phyloP scores from a whole-genome alignment of 2,797 vertebrate species.

The Octomys mimax region DNA sequence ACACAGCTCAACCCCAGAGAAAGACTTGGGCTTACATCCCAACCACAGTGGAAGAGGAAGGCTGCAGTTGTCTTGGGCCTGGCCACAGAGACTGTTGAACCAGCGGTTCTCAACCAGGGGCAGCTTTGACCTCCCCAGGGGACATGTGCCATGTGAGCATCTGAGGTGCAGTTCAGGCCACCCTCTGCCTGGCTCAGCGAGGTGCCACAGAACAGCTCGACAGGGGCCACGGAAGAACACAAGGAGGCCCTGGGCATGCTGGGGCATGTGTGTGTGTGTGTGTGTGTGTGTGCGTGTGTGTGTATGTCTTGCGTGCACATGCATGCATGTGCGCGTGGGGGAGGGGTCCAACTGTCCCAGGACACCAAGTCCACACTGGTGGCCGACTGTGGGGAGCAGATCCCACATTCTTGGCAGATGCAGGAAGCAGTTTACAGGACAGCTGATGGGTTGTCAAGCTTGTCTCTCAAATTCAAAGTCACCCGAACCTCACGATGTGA shows the following conservation, averaged over 20 bases:
- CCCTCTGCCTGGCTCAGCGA: background rate
- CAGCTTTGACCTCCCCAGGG: background rate
- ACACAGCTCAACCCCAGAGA: background rate
- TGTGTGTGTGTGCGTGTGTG: too few relatives aligned
- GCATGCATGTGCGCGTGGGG: too few relatives aligned
- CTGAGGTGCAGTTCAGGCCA: background rate
- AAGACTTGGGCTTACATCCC: background rate
- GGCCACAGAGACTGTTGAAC: background rate
- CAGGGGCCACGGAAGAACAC: background rate
- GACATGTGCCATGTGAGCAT: background rate
- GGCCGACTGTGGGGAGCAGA: background rate
- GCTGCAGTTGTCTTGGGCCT: background rate
- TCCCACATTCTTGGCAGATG: background rate
- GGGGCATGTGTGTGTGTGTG: background rate
- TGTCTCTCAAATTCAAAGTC: background rate
- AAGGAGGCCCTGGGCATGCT: background rate
- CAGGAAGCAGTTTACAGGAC: background rate
- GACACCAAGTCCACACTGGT: background rate
- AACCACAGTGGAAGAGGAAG: background rate
- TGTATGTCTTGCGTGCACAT: rapidly evolving
- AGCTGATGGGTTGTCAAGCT: background rate
- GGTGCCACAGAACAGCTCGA: background rate
- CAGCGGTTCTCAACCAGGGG: background rate
- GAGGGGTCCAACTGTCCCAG: background rate
- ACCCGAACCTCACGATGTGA: background rate